Evolutionary conservation across 1,140 invertebrate species (phyloP), one percentile per base, ranked within the genome.

Genomic region (Drosophila tropicalis): DNA sequence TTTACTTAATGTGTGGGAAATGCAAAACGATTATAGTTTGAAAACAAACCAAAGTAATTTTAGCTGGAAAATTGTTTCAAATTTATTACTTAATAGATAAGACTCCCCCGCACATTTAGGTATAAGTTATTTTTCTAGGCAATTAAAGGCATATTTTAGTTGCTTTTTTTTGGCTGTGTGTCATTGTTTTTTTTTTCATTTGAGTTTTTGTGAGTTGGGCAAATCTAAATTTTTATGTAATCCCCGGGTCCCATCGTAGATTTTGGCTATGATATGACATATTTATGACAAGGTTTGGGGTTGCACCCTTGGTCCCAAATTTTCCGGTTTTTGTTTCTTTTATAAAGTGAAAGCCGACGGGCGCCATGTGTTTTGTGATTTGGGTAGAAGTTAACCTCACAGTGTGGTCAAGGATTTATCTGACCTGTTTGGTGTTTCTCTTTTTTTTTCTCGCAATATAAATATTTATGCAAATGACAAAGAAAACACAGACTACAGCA

Each of bases 341-440:
- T 39, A 34, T 12, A 67, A 79, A 68, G 60, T 76, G 76, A 54
- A 36, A 63, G 67, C 72, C 76, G 67, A 76, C 54, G 83, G 74
- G 72, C 84, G 70, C 81, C 84, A 83, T 89, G 76, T 89, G 84
- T 74, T 77, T 68, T 74, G 58, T 83, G 83, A 89, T 80, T 89
- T 89, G 67, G 83, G 84, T 79, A 3, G 17, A 51, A 22, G 40
- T 63, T 57, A 68, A 67, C 67, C 72, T 19, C 63, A 39, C 36
- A 39, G 25, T 32, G 67, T 71, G 55, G 67, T 36, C 67, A 51
- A 55, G 40, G 19, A 51, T 34, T 61, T 41, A 51, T 41, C 15
- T 65, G 68, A 67, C 68, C 64, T 57, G 60, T 51, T 63, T 68
- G 34, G 64, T 29, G 13, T 19, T 39, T 19, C 15, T 5, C 5